These are phyloP conservation scores for Stigmatopora argus DNA, from an alignment of 2,113 vertebrate genomes.

Conservation along the genomic window DNA sequence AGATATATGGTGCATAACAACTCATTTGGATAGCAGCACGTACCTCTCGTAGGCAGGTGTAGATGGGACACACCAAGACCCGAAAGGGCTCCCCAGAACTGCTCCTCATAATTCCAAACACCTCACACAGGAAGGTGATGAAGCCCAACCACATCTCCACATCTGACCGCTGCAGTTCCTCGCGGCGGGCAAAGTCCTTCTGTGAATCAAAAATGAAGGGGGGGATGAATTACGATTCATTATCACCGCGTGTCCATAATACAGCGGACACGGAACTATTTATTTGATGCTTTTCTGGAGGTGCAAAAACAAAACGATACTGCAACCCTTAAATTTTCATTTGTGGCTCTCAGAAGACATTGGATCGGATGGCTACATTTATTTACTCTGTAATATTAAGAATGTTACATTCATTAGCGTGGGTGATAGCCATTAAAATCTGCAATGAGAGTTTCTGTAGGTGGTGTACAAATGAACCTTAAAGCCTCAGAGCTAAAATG, in stretches of 20 bases:
- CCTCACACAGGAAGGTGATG: slow-evolving; percentile 97
- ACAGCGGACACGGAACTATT: neutral
- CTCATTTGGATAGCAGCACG: slow-evolving; percentile 19
- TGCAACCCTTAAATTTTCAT: neutral
- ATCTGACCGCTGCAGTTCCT: slow-evolving; percentile 84
- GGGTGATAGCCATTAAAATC: slow-evolving; percentile 35
- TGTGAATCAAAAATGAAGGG: slow-evolving; percentile 50
- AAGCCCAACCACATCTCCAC: slow-evolving; percentile 96
- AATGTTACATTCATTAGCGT: slow-evolving; percentile 31
- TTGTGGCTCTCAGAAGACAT: neutral
- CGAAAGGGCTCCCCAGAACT: slow-evolving; percentile 88
- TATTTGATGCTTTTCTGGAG: neutral
- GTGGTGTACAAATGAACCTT: slow-evolving; percentile 41
- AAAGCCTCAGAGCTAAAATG: slow-evolving; percentile 31
- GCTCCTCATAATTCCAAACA: slow-evolving; percentile 95
- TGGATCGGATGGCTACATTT: neutral
- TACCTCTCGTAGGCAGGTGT: slow-evolving; percentile 98
- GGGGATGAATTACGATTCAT: neutral
- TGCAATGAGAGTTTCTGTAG: slow-evolving; percentile 44
- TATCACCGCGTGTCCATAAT: neutral
- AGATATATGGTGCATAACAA: neutral
- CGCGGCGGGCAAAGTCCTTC: slow-evolving; percentile 88
- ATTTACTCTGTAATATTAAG: slow-evolving; percentile 23
- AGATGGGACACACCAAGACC: slow-evolving; percentile 95
- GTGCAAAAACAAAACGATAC: neutral